These are phyloP conservation scores for Drosophila subpulchrella DNA, from an alignment of 1,140 invertebrate species.

Conservation along the genomic window DNA sequence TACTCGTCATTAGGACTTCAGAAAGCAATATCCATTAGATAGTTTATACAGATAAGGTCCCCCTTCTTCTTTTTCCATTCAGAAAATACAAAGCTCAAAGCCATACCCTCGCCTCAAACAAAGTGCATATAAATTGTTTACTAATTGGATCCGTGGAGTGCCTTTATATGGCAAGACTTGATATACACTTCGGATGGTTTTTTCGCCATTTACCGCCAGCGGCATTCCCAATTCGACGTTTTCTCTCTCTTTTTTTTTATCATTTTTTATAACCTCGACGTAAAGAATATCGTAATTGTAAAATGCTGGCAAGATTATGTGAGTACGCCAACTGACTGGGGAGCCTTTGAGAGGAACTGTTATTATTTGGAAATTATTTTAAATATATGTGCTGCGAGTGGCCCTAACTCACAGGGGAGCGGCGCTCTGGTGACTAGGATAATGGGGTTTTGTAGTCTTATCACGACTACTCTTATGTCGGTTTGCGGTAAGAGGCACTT, in stretches of 20 bases:
- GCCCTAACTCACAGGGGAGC: conserved; percentile 24
- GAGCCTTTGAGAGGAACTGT: conserved; percentile 32
- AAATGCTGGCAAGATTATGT: conserved; percentile 39
- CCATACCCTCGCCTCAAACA: conserved; percentile 14
- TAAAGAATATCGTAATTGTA: conserved; percentile 52
- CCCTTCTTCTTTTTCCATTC: neutral
- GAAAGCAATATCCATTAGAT: neutral
- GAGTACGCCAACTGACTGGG: conserved; percentile 8
- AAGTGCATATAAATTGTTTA: conserved; percentile 52
- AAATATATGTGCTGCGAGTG: conserved; percentile 35
- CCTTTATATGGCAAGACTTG: conserved; percentile 28
- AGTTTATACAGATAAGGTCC: neutral
- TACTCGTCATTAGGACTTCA: neutral
- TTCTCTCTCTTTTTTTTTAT: conserved; percentile 7
- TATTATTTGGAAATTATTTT: conserved; percentile 56
- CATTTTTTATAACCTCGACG: conserved; percentile 23
- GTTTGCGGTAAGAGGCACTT: no score
- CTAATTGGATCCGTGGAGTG: conserved; percentile 43
- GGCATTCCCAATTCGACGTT: conserved; percentile 28
- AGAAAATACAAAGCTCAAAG: neutral
- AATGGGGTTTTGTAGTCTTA: neutral
- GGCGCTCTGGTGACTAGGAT: conserved; percentile 20
- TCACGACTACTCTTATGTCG: conserved; percentile 6
- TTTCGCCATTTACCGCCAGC: conserved; percentile 40
- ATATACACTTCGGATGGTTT: conserved; percentile 36